Percentiles rank a stretch among this genome's conserved stretches.
These are phyloP conservation scores for Taenaris catops DNA, from an alignment of 2,888 invertebrate species.

Conservation along the genomic window DNA sequence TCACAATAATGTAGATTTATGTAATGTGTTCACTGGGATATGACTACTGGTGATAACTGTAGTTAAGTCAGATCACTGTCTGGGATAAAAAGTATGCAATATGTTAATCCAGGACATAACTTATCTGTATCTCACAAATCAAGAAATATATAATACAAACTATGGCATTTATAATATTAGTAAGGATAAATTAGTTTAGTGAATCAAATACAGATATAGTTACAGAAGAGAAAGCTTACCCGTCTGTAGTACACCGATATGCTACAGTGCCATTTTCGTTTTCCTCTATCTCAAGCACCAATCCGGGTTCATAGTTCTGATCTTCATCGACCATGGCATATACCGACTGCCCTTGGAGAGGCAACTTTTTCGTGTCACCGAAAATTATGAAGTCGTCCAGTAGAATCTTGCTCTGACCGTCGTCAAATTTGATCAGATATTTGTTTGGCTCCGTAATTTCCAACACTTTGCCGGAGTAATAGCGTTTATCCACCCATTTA, in stretches of 20 bases:
- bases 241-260: constrained; percentile 70
- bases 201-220: too few relatives aligned
- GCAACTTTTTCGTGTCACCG: constrained; percentile 69
- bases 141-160: too few relatives aligned
- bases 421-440: constrained; percentile 82
- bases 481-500: constrained; percentile 84
- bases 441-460: constrained; percentile 79
- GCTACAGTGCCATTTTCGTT: constrained; percentile 63
- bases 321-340: constrained; percentile 76
- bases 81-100: too few relatives aligned
- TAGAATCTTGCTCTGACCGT: constrained; percentile 79
- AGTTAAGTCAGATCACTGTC: too few relatives aligned
- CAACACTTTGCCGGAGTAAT: constrained; percentile 82
- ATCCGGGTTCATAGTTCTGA: constrained; percentile 75
- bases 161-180: too few relatives aligned
- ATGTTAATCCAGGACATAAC: too few relatives aligned
- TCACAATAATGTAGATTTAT: too few relatives aligned
- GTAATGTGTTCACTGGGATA: too few relatives aligned
- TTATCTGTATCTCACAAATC: too few relatives aligned
- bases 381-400: constrained; percentile 82
- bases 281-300: constrained; percentile 67
- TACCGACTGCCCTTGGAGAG: constrained; percentile 73
- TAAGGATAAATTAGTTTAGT: too few relatives aligned
- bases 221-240: constrained; percentile 40
- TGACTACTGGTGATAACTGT: too few relatives aligned